Conservation (phyloP, 2,113 vertebrate genomes). For the human (Homo sapiens) region GRCh38 chr14:50986501-50987000, state of each 20-base stretch:
- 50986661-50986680: not conserved
- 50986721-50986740: not conserved
- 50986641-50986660: not conserved
- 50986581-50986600: not conserved
- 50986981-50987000: not conserved
- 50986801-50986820: not conserved
- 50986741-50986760: not conserved
- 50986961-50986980: not conserved
- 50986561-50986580: not conserved
- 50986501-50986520: not conserved
- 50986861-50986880: slow-evolving; percentile 7
- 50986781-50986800: not conserved
- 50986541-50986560: not conserved
- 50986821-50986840: not conserved
- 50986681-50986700: not conserved
- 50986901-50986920: not conserved
- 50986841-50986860: not conserved
- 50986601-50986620: not conserved
- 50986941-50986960: not conserved
- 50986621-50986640: not conserved
- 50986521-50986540: not conserved
- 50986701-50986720: not conserved
- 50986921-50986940: not conserved
- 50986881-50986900: not conserved
- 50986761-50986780: slow-evolving; percentile 31